Percentiles rank a stretch among this genome's conserved stretches.
Conservation (phyloP, 2,113 vertebrate species). For the Crotalus viridis region DNA sequence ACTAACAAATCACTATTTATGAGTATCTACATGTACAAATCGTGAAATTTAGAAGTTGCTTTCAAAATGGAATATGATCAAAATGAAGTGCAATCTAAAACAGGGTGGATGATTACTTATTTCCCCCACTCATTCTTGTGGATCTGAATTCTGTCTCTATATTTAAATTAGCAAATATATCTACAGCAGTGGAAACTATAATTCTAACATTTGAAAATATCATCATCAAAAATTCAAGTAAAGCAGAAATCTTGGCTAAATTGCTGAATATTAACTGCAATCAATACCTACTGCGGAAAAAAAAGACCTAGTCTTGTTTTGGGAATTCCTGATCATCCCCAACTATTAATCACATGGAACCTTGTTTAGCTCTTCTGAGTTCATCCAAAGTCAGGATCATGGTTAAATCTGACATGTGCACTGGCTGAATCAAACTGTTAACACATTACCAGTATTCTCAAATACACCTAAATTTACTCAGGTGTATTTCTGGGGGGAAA, state of each 20-base stretch:
- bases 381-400: background rate
- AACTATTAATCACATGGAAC: background rate
- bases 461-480: background rate
- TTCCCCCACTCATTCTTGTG: too few species aligned
- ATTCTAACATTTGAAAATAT: background rate
- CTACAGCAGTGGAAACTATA: background rate
- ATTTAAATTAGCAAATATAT: background rate
- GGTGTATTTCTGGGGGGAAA: background rate
- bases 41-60: background rate
- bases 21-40: background rate
- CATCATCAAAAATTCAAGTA: background rate
- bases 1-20: background rate
- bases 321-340: background rate
- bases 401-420: background rate
- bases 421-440: background rate
- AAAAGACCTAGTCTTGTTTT: too few species aligned
- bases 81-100: background rate
- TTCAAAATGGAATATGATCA: background rate
- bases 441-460: background rate
- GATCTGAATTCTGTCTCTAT: background rate
- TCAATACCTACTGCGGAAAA: background rate
- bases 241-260: background rate
- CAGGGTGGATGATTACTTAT: background rate
- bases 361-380: background rate
- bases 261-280: background rate